These are phyloP conservation scores for Ctenochaetus hawaiiensis DNA, from an alignment of 2,797 vertebrate genomes.

Conservation along the genomic window DNA sequence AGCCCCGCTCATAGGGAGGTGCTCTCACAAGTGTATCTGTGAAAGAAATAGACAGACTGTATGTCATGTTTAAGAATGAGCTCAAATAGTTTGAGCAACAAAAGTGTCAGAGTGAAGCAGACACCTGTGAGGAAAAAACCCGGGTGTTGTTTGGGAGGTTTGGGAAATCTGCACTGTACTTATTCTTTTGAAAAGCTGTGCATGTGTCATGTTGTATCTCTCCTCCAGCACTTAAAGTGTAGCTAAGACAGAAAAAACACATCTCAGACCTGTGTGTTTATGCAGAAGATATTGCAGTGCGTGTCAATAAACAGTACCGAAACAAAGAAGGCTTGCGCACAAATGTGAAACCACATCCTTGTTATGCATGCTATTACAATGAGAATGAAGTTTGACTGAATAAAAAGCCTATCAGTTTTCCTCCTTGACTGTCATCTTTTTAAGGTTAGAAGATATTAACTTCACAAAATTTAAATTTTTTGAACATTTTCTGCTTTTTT, in stretches of 20 bases:
- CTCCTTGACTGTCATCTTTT: not conserved
- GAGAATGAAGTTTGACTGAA: slow-evolving; percentile 4
- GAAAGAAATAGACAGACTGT: not conserved
- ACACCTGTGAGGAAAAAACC: slow-evolving; percentile 1
- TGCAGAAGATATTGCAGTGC: not conserved
- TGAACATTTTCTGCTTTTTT: not conserved
- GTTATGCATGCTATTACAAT: not conserved
- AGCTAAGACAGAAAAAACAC: not conserved
- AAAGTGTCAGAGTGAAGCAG: slow-evolving; percentile 4
- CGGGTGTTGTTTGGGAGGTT: slow-evolving; percentile 5
- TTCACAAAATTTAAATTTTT: no score
- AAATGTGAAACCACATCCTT: not conserved
- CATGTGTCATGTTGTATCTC: slow-evolving; percentile 17
- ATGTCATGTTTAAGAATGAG: slow-evolving; percentile 10
- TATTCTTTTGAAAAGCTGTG: slow-evolving; percentile 6
- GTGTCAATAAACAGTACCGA: not conserved
- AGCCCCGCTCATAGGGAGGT: not conserved
- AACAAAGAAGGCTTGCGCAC: not conserved
- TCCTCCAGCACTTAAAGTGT: not conserved
- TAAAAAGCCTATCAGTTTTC: not conserved
- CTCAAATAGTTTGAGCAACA: not conserved
- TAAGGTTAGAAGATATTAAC: no score
- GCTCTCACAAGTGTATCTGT: not conserved
- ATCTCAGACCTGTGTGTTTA: not conserved
- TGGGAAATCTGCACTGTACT: not conserved